Conservation (phyloP, 1,140 invertebrate genomes). For the Penaeus indicus region DNA sequence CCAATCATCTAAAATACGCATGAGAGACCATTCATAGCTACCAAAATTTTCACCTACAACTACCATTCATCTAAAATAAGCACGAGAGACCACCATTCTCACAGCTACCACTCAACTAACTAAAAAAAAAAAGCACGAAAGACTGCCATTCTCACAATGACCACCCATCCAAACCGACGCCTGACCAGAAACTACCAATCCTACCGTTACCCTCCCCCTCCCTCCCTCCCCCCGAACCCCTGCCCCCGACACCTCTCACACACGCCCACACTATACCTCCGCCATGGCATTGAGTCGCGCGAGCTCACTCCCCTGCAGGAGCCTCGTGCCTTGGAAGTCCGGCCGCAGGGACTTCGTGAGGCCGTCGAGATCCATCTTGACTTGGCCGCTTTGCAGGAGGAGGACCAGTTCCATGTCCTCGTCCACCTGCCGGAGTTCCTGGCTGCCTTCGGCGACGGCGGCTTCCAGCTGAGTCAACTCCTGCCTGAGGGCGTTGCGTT, state of each 20-base stretch:
- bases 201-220: too few species aligned
- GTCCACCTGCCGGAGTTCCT: constrained; percentile 39
- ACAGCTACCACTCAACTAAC: too few species aligned
- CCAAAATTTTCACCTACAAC: too few species aligned
- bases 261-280: not conserved
- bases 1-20: too few species aligned
- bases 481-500: constrained; percentile 17
- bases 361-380: constrained; percentile 37
- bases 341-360: constrained; percentile 16
- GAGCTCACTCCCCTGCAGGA: constrained; percentile 21
- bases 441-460: not conserved
- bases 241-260: too few species aligned
- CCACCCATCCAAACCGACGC: not conserved
- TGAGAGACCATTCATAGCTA: too few species aligned
- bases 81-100: too few species aligned
- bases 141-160: not conserved
- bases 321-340: constrained; percentile 4
- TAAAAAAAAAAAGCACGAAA: too few species aligned
- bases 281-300: constrained; percentile 6
- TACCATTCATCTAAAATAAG: too few species aligned
- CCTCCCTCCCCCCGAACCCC: too few species aligned
- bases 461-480: constrained; percentile 35
- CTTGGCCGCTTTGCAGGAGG: constrained; percentile 35
- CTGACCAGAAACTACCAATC: too few species aligned
- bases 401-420: constrained; percentile 48